Base-by-base conservation (phyloP, 2,888 invertebrate genomes). In the Sphaerophoria taeniata region DNA sequence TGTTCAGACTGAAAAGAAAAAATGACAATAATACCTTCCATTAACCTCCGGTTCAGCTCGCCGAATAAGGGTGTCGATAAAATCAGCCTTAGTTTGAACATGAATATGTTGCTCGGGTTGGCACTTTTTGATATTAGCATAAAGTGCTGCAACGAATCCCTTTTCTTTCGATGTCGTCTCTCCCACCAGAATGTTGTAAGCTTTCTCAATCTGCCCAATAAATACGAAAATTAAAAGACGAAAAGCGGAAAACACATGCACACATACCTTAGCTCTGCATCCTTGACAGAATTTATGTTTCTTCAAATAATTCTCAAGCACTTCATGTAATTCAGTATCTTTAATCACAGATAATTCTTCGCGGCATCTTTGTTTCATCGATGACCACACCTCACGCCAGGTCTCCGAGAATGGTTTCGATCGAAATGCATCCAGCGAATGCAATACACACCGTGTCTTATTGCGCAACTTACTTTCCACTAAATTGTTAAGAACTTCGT, bases 251-350 rank as follows among this genome's bases (percentile, higher is more conserved):
- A 39, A 16, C 11, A 39, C 12, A 24, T 43, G 3, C 5, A 36
- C 36, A 60, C 36, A 60, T 84, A 98, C 98, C 94, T 98, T 98
- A 87, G 97, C 96, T 88, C 97, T 96, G 91, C 98, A 98, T 90
- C 98, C 98, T 3, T 96, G 95, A 90, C 98, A 98, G 92, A 98
- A 98, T 93, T 97, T 95, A 91, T 98, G 98, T 93, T 98, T 98
- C 88, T 96, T 94, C 82, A 98, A 94, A 92, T 98, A 98, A 88
- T 95, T 96, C 90, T 98, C 97, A 49, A 98, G 93, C 14, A 98
- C 98, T 83, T 95, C 95, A 89, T 97, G 95, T 83, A 98, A 93
- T 87, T 95, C 96, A 89, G 95, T 95, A 87, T 96, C 96, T 92
- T 98, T 97, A 73, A 98, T 96, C 65, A 97, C 94, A 56, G 97